These are phyloP conservation scores for Cataglyphis rosenhaueri DNA, from an alignment of 2,888 invertebrate genomes.

Conservation along the genomic window DNA sequence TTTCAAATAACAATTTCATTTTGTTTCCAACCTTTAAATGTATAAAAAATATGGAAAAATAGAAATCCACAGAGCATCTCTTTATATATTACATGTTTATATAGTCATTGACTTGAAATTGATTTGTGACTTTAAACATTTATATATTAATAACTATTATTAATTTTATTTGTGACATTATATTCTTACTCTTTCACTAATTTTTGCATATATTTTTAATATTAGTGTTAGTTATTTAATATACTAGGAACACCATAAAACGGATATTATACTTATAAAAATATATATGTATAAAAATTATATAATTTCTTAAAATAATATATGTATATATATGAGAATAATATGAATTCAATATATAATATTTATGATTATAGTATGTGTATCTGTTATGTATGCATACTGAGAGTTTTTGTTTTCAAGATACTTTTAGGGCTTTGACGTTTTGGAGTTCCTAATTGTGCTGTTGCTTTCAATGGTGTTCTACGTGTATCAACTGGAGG, in stretches of 20 bases:
- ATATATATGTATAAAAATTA: constrained; percentile 40
- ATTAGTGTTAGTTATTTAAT: constrained; percentile 20
- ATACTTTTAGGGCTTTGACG: constrained; percentile 81
- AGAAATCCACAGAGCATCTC: background rate
- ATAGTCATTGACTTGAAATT: background rate
- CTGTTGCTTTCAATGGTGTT: constrained; percentile 87
- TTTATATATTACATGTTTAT: background rate
- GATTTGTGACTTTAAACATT: background rate
- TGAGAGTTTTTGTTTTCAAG: constrained; percentile 77
- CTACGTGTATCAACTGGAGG: constrained; percentile 86
- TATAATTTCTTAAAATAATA: constrained; percentile 32
- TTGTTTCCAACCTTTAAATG: background rate
- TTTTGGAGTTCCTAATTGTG: constrained; percentile 79
- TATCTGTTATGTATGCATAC: constrained; percentile 70
- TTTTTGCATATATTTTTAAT: constrained; percentile 10
- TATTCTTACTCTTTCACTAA: constrained; percentile 18
- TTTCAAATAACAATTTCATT: background rate
- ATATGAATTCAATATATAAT: constrained; percentile 6
- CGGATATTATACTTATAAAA: constrained; percentile 40
- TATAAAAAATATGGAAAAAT: background rate
- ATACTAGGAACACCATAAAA: constrained; percentile 50
- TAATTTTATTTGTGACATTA: background rate
- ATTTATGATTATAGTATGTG: constrained; percentile 32
- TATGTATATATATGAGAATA: constrained; percentile 4
- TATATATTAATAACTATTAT: background rate